phyloP scores from a whole-genome alignment of 2,113 vertebrate genomes.

The Amphilophus citrinellus region DNA sequence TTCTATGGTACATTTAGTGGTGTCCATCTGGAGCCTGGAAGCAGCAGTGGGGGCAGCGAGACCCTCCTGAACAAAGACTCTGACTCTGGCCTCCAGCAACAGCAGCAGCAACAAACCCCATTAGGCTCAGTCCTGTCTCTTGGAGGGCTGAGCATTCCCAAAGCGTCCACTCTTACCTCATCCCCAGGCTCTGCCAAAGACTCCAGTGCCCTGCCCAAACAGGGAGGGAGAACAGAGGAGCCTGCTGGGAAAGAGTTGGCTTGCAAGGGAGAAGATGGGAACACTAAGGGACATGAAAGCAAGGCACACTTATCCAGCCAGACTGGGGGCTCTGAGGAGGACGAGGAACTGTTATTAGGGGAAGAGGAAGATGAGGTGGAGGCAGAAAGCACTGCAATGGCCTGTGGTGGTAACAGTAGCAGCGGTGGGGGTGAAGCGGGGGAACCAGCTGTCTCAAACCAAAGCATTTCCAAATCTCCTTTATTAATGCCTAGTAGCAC shows the following conservation, averaged over 20 bases:
- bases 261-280: slow-evolving; percentile 82
- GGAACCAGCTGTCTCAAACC: slow-evolving; percentile 99
- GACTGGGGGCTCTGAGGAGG: slow-evolving; percentile 87
- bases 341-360: slow-evolving; percentile 90
- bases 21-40: slow-evolving; percentile 93
- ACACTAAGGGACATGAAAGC: slow-evolving; percentile 78
- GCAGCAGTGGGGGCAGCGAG: slow-evolving; percentile 74
- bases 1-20: slow-evolving; percentile 99
- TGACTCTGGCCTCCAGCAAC: slow-evolving; percentile 80
- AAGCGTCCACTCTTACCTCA: slow-evolving; percentile 89
- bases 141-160: slow-evolving; percentile 90
- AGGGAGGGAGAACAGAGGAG: slow-evolving; percentile 84
- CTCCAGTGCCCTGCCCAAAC: slow-evolving; percentile 82
- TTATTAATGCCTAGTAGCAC: slow-evolving; percentile 98
- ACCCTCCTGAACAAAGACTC: slow-evolving; percentile 82
- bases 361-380: slow-evolving; percentile 89
- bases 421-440: slow-evolving; percentile 86
- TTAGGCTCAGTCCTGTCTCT: slow-evolving; percentile 88
- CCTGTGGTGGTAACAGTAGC: slow-evolving; percentile 86
- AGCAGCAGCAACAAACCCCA: slow-evolving; percentile 79
- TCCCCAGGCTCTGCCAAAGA: slow-evolving; percentile 94
- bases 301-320: slow-evolving; percentile 75
- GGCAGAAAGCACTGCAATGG: slow-evolving; percentile 83
- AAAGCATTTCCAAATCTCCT: slow-evolving; percentile 99
- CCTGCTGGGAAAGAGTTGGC: slow-evolving; percentile 83